phyloP scores from a whole-genome alignment of 1,140 invertebrate genomes.

The Brachionus koreanus region DNA sequence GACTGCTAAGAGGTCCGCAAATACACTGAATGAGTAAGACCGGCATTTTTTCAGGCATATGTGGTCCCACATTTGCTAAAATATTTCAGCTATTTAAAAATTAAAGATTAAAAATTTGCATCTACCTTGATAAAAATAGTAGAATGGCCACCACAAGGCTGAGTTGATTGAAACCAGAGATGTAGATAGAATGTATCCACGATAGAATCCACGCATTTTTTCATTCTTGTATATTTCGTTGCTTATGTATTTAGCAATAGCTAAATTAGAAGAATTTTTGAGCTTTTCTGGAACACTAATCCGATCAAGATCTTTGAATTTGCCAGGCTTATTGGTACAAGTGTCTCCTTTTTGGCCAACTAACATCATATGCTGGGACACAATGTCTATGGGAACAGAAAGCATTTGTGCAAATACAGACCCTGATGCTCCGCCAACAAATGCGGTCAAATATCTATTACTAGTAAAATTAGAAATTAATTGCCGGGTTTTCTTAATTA shows the following conservation, averaged over 20 bases:
- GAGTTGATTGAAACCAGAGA: conserved; percentile 89
- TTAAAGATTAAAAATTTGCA: not conserved
- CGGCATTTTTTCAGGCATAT: conserved; percentile 72
- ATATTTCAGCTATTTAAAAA: not conserved
- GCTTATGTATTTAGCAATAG: conserved; percentile 61
- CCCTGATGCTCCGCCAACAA: conserved; percentile 78
- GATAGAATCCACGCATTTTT: conserved; percentile 80
- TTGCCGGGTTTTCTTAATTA: conserved; percentile 9
- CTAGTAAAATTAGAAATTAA: not conserved
- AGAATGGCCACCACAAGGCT: conserved; percentile 92
- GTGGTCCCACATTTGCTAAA: conserved; percentile 64
- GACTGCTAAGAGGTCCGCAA: conserved; percentile 80
- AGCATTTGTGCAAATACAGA: conserved; percentile 89
- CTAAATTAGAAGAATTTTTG: conserved; percentile 46
- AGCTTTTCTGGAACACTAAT: conserved; percentile 25
- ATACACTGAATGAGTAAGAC: conserved; percentile 80
- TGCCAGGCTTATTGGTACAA: not conserved
- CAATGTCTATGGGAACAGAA: conserved; percentile 89
- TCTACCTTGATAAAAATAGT: conserved; percentile 76
- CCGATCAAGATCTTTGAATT: conserved; percentile 27
- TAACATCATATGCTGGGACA: conserved; percentile 94
- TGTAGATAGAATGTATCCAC: conserved; percentile 81
- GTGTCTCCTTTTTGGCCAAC: conserved; percentile 62
- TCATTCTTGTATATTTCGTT: conserved; percentile 71
- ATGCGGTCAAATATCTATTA: conserved; percentile 25